These are phyloP conservation scores for Dynastes tityus DNA, from an alignment of 2,888 invertebrate species.

Conservation along the genomic window DNA sequence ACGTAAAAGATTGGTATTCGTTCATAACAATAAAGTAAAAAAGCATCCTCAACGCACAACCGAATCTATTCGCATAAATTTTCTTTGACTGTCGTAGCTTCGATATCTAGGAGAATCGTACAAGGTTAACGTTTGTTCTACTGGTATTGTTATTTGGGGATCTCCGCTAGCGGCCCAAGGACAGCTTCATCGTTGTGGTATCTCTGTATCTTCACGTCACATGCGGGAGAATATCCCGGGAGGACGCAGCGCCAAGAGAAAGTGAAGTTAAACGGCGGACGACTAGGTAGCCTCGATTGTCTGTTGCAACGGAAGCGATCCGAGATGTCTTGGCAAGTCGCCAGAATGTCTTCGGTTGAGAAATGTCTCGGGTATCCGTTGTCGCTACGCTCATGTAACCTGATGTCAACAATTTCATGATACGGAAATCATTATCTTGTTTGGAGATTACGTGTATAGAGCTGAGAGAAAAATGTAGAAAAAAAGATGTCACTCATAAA, in stretches of 20 bases:
- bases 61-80: neutral
- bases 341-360: neutral
- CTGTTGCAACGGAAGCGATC: constrained; percentile 28
- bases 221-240: neutral
- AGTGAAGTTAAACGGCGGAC: neutral
- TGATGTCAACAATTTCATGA: neutral
- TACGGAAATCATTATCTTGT: constrained; percentile 16
- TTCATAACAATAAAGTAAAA: neutral
- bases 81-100: neutral
- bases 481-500: too few species aligned
- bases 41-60: neutral
- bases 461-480: too few species aligned
- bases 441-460: neutral
- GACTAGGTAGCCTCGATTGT: constrained; percentile 4
- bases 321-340: constrained; percentile 14
- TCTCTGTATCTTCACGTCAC: neutral
- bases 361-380: constrained; percentile 19
- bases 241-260: neutral
- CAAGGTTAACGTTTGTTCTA: neutral
- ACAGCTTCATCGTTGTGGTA: neutral
- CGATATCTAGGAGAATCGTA: neutral
- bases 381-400: neutral
- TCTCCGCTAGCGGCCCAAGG: neutral
- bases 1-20: too few species aligned
- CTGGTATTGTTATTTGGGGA: neutral